A percentile compares a stretch with the other conserved stretches of the same genome.
Conservation (phyloP, 2,113 vertebrate species). For the Dipodomys ordii region DNA sequence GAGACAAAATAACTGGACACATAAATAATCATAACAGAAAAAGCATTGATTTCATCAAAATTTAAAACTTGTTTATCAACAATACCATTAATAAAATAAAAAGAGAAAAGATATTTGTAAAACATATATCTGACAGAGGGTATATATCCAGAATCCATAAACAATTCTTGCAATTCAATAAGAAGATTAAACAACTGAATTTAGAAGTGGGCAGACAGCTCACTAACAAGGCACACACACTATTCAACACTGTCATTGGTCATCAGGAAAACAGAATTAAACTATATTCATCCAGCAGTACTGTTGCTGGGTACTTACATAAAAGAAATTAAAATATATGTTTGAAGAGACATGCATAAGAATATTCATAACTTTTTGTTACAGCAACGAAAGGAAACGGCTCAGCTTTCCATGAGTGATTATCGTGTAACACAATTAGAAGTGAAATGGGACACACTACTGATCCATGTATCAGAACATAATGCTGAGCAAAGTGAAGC, state of each 20-base stretch:
- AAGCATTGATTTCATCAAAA: constrained; percentile 5
- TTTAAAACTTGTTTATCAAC: constrained; percentile 46
- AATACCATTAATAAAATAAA: constrained; percentile 16
- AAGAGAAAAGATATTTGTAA: constrained; percentile 32
- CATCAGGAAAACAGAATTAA: background rate
- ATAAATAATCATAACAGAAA: background rate
- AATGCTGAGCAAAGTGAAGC: background rate
- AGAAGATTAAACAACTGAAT: background rate
- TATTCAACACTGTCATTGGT: background rate
- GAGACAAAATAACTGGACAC: background rate
- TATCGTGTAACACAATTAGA: too few relatives aligned
- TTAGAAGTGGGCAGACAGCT: background rate
- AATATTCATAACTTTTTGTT: background rate
- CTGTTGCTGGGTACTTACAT: background rate
- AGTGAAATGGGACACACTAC: too few relatives aligned
- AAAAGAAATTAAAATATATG: background rate
- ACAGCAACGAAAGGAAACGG: background rate
- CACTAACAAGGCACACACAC: background rate
- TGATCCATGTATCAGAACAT: background rate
- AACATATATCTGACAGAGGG: background rate
- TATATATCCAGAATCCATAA: background rate
- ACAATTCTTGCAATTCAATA: background rate
- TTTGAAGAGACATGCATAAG: background rate
- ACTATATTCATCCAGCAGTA: background rate
- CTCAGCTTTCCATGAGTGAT: background rate